These are phyloP conservation scores for Mystacornis crossleyi DNA, from an alignment of 2,113 vertebrate species.

Conservation along the genomic window DNA sequence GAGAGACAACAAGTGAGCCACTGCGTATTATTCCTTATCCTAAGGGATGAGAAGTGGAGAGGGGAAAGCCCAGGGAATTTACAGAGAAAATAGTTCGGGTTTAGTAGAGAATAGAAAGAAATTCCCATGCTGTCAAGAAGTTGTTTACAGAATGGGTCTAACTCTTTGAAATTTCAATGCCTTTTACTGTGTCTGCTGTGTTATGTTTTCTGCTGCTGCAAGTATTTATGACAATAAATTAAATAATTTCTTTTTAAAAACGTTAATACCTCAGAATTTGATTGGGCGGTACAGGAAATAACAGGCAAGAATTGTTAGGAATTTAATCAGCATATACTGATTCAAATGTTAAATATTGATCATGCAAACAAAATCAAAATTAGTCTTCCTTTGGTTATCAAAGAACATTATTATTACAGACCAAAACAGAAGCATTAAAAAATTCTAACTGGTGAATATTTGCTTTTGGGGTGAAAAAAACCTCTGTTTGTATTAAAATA, in stretches of 20 bases:
- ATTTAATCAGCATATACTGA: background rate
- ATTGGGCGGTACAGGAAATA: background rate
- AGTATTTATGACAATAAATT: background rate
- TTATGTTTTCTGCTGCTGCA: background rate
- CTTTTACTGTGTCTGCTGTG: background rate
- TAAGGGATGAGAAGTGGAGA: background rate
- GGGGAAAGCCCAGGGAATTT: background rate
- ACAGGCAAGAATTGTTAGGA: background rate
- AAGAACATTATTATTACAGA: background rate
- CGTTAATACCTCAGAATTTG: background rate
- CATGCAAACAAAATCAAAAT: background rate
- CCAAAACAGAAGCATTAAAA: background rate
- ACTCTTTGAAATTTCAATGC: background rate
- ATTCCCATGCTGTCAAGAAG: background rate
- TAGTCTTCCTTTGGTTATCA: background rate
- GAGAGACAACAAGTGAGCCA: background rate
- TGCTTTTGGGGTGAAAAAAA: background rate
- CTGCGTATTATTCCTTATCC: background rate
- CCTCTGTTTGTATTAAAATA: background rate
- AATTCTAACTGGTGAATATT: background rate
- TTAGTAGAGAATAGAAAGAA: background rate
- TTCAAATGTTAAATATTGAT: background rate
- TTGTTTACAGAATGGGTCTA: background rate
- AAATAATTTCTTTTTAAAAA: background rate
- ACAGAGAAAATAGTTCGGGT: background rate